These are phyloP conservation scores for Percina caprodes DNA, from an alignment of 2,113 vertebrate genomes.

Conservation along the genomic window DNA sequence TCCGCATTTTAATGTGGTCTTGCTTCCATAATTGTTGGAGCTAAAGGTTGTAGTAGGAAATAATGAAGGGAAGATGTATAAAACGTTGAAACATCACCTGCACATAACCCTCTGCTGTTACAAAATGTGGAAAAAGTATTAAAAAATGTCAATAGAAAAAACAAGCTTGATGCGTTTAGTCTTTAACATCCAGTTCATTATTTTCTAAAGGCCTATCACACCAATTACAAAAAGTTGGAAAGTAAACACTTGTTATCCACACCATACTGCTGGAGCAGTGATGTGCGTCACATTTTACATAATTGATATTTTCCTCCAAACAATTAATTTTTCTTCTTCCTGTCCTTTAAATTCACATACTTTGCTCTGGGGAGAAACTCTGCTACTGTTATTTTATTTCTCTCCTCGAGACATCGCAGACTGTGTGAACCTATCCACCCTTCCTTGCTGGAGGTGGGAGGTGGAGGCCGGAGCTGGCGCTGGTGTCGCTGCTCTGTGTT, in stretches of 20 bases:
- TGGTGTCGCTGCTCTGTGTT: constrained; percentile 69
- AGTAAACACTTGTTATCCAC: neutral
- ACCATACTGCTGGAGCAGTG: neutral
- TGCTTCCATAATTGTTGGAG: neutral
- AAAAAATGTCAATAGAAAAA: neutral
- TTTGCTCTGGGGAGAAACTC: neutral
- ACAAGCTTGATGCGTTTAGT: too few species aligned
- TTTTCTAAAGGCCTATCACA: neutral
- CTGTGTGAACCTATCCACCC: constrained; percentile 73
- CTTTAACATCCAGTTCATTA: neutral
- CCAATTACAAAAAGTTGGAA: neutral
- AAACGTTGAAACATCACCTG: neutral
- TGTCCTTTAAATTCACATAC: neutral
- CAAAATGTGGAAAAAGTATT: neutral
- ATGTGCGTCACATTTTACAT: neutral
- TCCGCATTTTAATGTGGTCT: neutral
- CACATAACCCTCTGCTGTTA: neutral
- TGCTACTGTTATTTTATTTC: neutral
- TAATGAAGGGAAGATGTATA: neutral
- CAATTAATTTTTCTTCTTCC: neutral
- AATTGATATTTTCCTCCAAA: neutral
- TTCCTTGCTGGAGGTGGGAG: constrained; percentile 64
- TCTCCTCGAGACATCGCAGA: neutral
- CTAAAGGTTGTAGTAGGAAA: neutral
- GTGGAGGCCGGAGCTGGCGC: constrained; percentile 66